Conservation (phyloP, 2,888 invertebrate genomes). For the Cerastis rubricosa region DNA sequence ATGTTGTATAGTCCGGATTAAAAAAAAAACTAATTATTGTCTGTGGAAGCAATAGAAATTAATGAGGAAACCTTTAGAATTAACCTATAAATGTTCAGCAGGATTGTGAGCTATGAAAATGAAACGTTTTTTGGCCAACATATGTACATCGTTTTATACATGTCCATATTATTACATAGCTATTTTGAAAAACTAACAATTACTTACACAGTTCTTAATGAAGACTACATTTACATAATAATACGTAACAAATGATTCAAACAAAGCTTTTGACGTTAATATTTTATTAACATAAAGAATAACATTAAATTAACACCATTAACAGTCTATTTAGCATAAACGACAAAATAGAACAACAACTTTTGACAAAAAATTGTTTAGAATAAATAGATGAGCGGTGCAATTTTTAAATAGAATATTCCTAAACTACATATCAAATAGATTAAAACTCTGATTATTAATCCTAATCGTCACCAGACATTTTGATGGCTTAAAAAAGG, state of each 20-base stretch:
- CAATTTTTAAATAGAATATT: not conserved
- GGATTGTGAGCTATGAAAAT: not conserved
- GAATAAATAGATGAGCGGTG: not conserved
- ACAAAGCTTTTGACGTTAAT: conserved; percentile 9
- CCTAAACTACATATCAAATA: not conserved
- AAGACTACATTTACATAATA: not conserved
- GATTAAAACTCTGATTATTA: not conserved
- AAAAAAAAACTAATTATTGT: not conserved
- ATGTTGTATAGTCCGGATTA: too few species aligned
- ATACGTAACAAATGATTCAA: not conserved
- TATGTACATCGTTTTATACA: not conserved
- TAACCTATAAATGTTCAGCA: not conserved
- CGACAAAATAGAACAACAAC: not conserved
- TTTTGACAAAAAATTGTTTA: not conserved
- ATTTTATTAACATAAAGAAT: conserved; percentile 6
- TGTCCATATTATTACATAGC: not conserved
- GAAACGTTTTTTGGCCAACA: not conserved
- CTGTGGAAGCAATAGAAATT: not conserved
- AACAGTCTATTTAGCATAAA: conserved; percentile 3
- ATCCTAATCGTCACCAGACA: too few species aligned
- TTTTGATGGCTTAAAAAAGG: not conserved
- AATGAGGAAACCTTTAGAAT: accelerated
- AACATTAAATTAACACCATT: conserved; percentile 4
- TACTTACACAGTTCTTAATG: not conserved
- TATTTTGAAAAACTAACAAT: not conserved